phyloP scores from a whole-genome alignment of 2,888 invertebrate species.

The Auanema freiburgensis region DNA sequence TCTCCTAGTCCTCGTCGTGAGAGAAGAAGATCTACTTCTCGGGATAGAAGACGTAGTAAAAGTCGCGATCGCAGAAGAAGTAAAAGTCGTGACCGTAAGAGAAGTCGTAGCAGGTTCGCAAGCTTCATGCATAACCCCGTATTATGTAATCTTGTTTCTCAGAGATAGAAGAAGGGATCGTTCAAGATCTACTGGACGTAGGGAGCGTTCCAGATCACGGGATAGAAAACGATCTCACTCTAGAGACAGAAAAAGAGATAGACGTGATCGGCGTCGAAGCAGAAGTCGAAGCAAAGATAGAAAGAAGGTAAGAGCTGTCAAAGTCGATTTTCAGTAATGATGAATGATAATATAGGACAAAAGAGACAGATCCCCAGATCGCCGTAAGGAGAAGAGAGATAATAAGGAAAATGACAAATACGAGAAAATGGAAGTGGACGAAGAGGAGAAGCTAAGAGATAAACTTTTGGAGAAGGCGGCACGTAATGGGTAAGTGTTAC shows the following conservation, averaged over 20 bases:
- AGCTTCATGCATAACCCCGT: not conserved
- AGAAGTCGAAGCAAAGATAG: conserved; percentile 19
- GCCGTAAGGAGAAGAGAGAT: conserved; percentile 17
- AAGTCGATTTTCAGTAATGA: not conserved
- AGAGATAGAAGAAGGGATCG: conserved; percentile 22
- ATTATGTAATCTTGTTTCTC: conserved; percentile 3
- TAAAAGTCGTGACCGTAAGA: conserved; percentile 34
- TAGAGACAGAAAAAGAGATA: conserved; percentile 26
- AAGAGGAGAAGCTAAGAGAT: conserved; percentile 38
- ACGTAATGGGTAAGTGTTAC: conserved; percentile 10
- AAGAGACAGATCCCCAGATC: conserved; percentile 8
- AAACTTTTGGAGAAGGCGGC: conserved; percentile 44
- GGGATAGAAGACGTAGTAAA: conserved; percentile 22
- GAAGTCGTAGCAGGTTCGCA: conserved; percentile 22
- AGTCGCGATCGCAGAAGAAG: conserved; percentile 22
- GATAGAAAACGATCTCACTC: conserved; percentile 37
- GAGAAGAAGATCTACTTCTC: conserved; percentile 20
- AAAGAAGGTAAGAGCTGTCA: conserved; percentile 12
- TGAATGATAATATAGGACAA: conserved; percentile 10
- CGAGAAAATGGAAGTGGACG: conserved; percentile 14
- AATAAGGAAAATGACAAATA: conserved; percentile 19
- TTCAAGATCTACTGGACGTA: conserved; percentile 26
- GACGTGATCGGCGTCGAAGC: conserved; percentile 22
- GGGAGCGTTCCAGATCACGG: conserved; percentile 27
- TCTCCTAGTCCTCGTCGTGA: conserved; percentile 29